Evolutionary conservation across 2,113 vertebrate species (phyloP).

Genomic region (Catagonus wagneri): DNA sequence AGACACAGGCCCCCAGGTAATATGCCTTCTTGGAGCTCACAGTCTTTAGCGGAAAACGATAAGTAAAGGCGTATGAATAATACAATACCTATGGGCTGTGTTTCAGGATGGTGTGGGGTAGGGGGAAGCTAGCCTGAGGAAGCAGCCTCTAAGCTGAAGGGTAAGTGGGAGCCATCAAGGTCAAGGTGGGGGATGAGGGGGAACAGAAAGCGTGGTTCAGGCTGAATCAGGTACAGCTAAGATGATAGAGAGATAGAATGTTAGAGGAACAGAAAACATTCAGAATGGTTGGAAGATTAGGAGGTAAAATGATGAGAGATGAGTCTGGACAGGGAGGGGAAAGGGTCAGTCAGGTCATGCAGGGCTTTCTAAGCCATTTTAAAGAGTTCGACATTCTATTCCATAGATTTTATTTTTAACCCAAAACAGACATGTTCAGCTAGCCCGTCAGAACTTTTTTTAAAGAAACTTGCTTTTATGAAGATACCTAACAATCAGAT

Average conservation of each 20-base stretch:
- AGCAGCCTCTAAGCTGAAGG: neutral
- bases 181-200: neutral
- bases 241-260: neutral
- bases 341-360: neutral
- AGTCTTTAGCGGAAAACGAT: neutral
- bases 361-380: neutral
- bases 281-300: neutral
- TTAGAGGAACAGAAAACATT: neutral
- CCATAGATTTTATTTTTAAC: slow-evolving; percentile 32
- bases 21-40: neutral
- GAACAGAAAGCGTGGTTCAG: neutral
- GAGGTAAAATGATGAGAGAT: neutral
- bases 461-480: slow-evolving; percentile 7
- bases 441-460: neutral
- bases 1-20: neutral
- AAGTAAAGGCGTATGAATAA: neutral
- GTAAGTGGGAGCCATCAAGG: neutral
- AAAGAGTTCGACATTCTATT: slow-evolving; percentile 14
- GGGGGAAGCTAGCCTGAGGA: neutral
- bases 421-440: neutral
- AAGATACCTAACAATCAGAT: neutral
- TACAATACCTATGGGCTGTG: neutral
- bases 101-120: neutral
- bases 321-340: neutral
- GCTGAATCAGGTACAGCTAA: neutral